phyloP scores from a whole-genome alignment of 1,140 invertebrate species.

The Chlorops oryzae region DNA sequence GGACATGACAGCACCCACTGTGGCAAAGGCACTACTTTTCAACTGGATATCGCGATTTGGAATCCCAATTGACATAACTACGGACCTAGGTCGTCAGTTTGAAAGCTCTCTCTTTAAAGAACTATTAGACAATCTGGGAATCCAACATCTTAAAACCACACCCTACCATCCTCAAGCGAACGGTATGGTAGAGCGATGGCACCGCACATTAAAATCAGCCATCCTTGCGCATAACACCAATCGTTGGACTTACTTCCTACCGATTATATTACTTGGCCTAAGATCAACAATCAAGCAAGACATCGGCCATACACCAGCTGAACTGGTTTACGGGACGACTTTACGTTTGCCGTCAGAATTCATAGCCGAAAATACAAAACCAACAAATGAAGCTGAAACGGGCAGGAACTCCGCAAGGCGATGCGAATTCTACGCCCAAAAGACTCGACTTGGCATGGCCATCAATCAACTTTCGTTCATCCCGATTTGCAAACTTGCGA shows the following conservation, averaged over 20 bases:
- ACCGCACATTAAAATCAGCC: conserved; percentile 45
- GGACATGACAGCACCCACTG: conserved; percentile 39
- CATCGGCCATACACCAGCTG: conserved; percentile 9
- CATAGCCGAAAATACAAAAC: conserved; percentile 16
- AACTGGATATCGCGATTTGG: conserved; percentile 38
- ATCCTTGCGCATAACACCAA: conserved; percentile 18
- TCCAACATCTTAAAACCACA: conserved; percentile 33
- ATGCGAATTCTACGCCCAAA: conserved; percentile 18
- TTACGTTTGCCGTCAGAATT: conserved; percentile 42
- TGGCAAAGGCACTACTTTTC: conserved; percentile 19
- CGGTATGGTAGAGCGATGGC: conserved; percentile 46
- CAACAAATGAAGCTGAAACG: conserved; percentile 7
- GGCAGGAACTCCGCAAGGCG: conserved; percentile 16
- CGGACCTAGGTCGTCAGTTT: conserved; percentile 44
- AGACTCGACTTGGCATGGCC: conserved; percentile 15
- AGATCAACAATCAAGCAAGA: conserved; percentile 15
- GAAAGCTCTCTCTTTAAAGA: conserved; percentile 31
- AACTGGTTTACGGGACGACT: conserved; percentile 22
- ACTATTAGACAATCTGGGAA: conserved; percentile 23
- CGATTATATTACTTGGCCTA: conserved; percentile 27
- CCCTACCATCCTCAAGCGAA: conserved; percentile 44
- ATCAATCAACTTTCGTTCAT: not conserved
- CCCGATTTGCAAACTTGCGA: conserved; percentile 17
- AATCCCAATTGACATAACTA: conserved; percentile 29
- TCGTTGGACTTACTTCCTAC: conserved; percentile 19